Conservation (phyloP, 2,797 vertebrate genomes). For the Acanthurus tractus region DNA sequence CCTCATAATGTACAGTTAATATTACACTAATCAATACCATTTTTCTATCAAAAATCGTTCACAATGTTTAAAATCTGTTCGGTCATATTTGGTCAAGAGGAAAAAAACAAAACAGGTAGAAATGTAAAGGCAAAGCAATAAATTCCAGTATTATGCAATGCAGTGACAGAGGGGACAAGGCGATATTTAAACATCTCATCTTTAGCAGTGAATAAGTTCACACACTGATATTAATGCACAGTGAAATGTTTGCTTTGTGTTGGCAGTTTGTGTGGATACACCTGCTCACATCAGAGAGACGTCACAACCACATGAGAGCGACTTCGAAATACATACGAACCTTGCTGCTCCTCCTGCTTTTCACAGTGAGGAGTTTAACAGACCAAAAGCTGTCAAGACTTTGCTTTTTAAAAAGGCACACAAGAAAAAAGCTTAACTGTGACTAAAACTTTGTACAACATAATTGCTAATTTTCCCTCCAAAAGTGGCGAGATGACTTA, state of each 20-base stretch:
- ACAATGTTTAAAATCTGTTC: slow-evolving; percentile 45
- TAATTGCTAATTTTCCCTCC: slow-evolving; percentile 22
- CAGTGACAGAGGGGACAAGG: slow-evolving; percentile 48
- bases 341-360: slow-evolving; percentile 38
- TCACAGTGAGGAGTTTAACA: slow-evolving; percentile 46
- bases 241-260: slow-evolving; percentile 45
- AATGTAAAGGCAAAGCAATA: slow-evolving; percentile 54
- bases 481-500: slow-evolving; percentile 40
- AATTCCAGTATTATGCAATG: slow-evolving; percentile 75
- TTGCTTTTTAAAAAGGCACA: slow-evolving; percentile 68
- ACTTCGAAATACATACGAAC: slow-evolving; percentile 44
- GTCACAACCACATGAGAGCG: slow-evolving; percentile 20
- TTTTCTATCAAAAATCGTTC: slow-evolving; percentile 57
- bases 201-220: slow-evolving; percentile 49
- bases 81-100: slow-evolving; percentile 73
- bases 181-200: slow-evolving; percentile 45
- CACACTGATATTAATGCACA: slow-evolving; percentile 48
- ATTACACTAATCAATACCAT: slow-evolving; percentile 52
- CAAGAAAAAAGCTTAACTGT: slow-evolving; percentile 33
- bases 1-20: slow-evolving; percentile 72
- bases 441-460: slow-evolving; percentile 40
- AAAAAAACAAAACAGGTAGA: slow-evolving; percentile 40
- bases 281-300: slow-evolving; percentile 24
- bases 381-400: slow-evolving; percentile 39
- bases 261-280: slow-evolving; percentile 38